Evolutionary conservation across 1,140 invertebrate species (phyloP).

Genomic region (Chironomus tepperi): DNA sequence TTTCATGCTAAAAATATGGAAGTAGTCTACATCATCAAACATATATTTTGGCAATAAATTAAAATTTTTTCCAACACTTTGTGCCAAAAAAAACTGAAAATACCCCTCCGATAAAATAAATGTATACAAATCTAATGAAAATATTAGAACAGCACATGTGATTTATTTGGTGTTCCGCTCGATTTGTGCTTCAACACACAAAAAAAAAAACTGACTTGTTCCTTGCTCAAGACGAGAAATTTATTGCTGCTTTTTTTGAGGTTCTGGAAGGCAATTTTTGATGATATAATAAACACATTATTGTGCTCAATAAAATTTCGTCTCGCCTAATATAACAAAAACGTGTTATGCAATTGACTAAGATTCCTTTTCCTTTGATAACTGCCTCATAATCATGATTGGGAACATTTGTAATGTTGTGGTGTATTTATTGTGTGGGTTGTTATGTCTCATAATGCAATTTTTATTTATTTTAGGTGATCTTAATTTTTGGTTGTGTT

Average conservation of each 20-base stretch:
- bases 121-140: conserved; percentile 12
- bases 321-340: conserved; percentile 16
- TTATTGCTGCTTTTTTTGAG: background rate
- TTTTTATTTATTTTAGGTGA: background rate
- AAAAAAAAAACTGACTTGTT: background rate
- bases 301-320: background rate
- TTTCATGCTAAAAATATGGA: too few relatives aligned
- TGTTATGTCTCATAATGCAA: background rate
- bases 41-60: too few relatives aligned
- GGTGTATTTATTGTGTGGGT: background rate
- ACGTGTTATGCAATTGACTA: conserved; percentile 15
- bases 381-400: too few relatives aligned
- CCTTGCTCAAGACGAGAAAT: background rate
- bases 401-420: background rate
- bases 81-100: background rate
- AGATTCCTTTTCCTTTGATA: too few relatives aligned
- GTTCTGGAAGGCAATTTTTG: background rate
- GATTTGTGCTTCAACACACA: background rate
- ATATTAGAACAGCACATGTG: conserved; percentile 17
- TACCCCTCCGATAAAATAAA: background rate
- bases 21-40: too few relatives aligned
- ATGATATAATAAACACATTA: conserved; percentile 14
- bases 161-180: conserved; percentile 18
- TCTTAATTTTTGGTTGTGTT: background rate
- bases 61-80: too few relatives aligned